Conservation (phyloP, 1,140 invertebrate species). For the Drosophila hydei region DNA sequence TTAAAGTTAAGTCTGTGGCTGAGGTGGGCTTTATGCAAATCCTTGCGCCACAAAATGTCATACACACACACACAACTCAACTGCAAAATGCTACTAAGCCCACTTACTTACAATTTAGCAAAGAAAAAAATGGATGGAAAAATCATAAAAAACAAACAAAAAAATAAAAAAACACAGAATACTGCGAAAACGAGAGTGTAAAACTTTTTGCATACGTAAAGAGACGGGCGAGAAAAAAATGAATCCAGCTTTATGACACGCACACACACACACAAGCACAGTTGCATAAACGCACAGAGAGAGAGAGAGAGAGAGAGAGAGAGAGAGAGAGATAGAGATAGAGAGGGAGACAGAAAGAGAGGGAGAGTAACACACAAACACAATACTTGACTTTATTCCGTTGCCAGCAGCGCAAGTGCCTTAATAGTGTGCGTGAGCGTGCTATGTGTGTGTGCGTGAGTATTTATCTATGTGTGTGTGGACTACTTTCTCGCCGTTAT, state of each 20-base stretch:
- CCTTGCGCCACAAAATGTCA: slow-evolving; percentile 55
- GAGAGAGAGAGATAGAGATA: slow-evolving; percentile 1
- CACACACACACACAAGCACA: slow-evolving; percentile 32
- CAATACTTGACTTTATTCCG: slow-evolving; percentile 80
- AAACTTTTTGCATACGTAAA: slow-evolving; percentile 78
- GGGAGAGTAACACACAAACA: slow-evolving; percentile 28
- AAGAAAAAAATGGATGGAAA: slow-evolving; percentile 49
- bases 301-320: neutral
- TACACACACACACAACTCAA: slow-evolving; percentile 54
- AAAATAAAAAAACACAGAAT: slow-evolving; percentile 40
- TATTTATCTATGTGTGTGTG: slow-evolving; percentile 45
- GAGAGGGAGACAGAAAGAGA: slow-evolving; percentile 28
- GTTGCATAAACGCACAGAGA: slow-evolving; percentile 39
- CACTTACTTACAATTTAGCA: slow-evolving; percentile 82
- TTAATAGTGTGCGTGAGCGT: slow-evolving; percentile 69
- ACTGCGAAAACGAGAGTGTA: slow-evolving; percentile 79
- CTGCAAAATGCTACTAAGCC: slow-evolving; percentile 79
- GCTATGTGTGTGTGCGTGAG: slow-evolving; percentile 26
- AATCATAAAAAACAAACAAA: slow-evolving; percentile 45
- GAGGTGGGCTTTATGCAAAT: slow-evolving; percentile 76
- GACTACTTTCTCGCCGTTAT: slow-evolving; percentile 70
- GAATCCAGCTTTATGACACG: slow-evolving; percentile 81
- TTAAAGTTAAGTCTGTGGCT: slow-evolving; percentile 63
- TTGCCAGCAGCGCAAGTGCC: slow-evolving; percentile 61
- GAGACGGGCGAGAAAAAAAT: slow-evolving; percentile 59